Conservation (phyloP, 2,113 vertebrate genomes). For the Pluvialis apricaria region DNA sequence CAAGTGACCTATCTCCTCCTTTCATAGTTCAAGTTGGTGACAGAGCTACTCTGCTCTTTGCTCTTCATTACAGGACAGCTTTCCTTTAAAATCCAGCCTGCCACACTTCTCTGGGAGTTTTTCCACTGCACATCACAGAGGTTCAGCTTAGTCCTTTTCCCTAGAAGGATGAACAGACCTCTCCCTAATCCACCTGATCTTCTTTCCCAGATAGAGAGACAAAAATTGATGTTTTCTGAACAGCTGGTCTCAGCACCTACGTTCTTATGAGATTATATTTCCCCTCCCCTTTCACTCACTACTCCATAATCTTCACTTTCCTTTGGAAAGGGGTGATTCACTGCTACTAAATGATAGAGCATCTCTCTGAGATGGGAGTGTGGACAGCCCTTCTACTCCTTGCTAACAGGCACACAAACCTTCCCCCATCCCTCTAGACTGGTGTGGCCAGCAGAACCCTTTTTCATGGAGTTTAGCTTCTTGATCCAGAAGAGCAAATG, state of each 20-base stretch:
- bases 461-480: background rate
- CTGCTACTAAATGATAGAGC: background rate
- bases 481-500: background rate
- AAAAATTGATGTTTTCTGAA: background rate
- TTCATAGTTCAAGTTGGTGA: background rate
- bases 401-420: background rate
- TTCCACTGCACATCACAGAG: background rate
- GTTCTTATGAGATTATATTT: background rate
- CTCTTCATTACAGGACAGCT: background rate
- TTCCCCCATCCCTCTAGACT: slow-evolving; percentile 2
- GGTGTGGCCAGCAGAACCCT: background rate
- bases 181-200: background rate
- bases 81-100: background rate
- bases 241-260: background rate
- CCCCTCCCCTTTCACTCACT: background rate
- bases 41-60: background rate
- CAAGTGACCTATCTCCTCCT: background rate
- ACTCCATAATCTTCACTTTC: background rate
- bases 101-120: background rate
- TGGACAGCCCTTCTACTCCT: slow-evolving; percentile 30
- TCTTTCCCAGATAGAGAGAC: background rate
- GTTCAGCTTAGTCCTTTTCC: background rate
- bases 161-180: background rate
- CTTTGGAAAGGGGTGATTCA: background rate
- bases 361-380: background rate